These are phyloP conservation scores for Troides helena DNA, from an alignment of 2,888 invertebrate species.

Conservation along the genomic window DNA sequence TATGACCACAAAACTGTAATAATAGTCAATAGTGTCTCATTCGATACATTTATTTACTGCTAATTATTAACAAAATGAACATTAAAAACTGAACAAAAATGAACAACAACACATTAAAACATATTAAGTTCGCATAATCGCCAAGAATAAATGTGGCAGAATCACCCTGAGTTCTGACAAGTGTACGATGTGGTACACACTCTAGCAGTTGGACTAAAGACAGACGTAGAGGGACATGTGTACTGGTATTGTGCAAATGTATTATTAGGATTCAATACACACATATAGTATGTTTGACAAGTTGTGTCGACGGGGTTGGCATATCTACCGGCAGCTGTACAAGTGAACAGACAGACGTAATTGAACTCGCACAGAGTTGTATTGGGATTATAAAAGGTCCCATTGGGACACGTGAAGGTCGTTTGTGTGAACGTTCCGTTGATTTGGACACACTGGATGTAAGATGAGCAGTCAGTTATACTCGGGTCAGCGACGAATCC, in stretches of 20 bases:
- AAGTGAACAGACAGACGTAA: slow-evolving; percentile 44
- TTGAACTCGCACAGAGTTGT: slow-evolving; percentile 54
- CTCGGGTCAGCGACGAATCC: slow-evolving; percentile 53
- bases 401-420: slow-evolving; percentile 49
- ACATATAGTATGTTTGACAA: slow-evolving; percentile 65
- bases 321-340: slow-evolving; percentile 62
- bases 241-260: slow-evolving; percentile 55
- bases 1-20: no score
- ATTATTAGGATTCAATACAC: slow-evolving; percentile 50
- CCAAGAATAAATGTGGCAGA: background rate
- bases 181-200: slow-evolving; percentile 63
- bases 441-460: slow-evolving; percentile 56
- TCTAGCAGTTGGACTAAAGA: slow-evolving; percentile 58
- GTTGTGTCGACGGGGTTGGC: slow-evolving; percentile 59
- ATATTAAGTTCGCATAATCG: no score
- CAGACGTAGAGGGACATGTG: slow-evolving; percentile 64
- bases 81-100: no score
- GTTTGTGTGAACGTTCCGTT: slow-evolving; percentile 50
- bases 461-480: slow-evolving; percentile 53
- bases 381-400: slow-evolving; percentile 55
- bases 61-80: background rate
- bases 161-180: slow-evolving; percentile 44
- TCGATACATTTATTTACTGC: slow-evolving; percentile 1
- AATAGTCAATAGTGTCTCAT: no score
- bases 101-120: no score